Evolutionary conservation across 1,140 invertebrate genomes (phyloP), one percentile per base, ranked within the genome.

Genomic region (Apis cerana): DNA sequence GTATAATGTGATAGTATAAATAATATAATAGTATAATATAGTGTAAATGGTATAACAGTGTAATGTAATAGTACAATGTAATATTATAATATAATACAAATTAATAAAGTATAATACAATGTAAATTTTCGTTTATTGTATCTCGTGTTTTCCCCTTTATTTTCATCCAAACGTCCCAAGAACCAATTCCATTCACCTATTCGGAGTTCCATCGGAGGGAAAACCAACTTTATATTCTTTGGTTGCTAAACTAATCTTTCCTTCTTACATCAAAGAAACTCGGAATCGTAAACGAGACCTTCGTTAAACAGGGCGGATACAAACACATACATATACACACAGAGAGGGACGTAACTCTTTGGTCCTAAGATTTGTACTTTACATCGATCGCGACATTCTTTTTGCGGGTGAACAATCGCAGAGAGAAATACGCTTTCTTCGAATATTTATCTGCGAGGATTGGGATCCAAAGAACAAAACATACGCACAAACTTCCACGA

Each of bases 201-300:
- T 54, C 43, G 27, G 3, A n/a, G 61, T 84, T 84, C 64, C 68
- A 17, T n/a, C 19, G 33, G 7, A 12, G 48, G 10, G 43, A 68
- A 68, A 33, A 23, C 48, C 48, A 17, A 70, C 48, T 52, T 70
- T 21, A 48, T 71, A 54, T 71, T 71, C 27, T 11, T 33, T 27
- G 15, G 21, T 21, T 61, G 43, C 50, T 61, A 62, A 62, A 48
- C 43, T 61, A 61, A 75, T 75, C 33, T 33, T 62, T 13, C 13
- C 9, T n/a, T 10, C n/a, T 21, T n/a, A 15, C 21, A 27, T 61
- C 43, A 62, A 75, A 75, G n/a, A 17, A 62, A 10, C 56, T 43
- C 27, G 21, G 56, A 61, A 21, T 75, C 56, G 58, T 61, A 75
- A 75, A 75, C 72, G 58, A 61, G 72, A 75, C 43, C 58, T 75